Conservation (phyloP, 2,797 vertebrate genomes). For the Tadarida brasiliensis region DNA sequence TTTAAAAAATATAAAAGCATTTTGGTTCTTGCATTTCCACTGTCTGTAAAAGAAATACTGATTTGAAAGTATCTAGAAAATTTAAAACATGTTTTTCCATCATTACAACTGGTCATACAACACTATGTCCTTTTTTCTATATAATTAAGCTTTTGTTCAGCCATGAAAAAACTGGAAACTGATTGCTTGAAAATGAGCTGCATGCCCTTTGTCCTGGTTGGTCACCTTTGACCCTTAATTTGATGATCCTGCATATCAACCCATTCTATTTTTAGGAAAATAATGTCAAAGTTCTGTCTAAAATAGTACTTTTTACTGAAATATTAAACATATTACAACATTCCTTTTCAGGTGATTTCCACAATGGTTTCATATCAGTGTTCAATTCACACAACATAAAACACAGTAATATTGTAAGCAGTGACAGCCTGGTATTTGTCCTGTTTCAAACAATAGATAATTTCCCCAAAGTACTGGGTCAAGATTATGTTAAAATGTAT, state of each 20-base stretch:
- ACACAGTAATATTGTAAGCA: neutral
- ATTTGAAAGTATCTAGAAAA: slow-evolving; percentile 67
- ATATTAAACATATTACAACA: slow-evolving; percentile 51
- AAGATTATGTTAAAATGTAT: slow-evolving; percentile 44
- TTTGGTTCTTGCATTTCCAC: neutral
- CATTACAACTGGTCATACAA: slow-evolving; percentile 76
- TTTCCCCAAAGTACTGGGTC: slow-evolving; percentile 37
- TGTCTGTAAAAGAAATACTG: neutral
- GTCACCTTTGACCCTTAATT: slow-evolving; percentile 91
- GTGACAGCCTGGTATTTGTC: slow-evolving; percentile 3
- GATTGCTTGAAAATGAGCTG: slow-evolving; percentile 89
- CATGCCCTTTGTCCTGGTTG: slow-evolving; percentile 88
- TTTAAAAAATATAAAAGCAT: slow-evolving; percentile 48
- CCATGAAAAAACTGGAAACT: slow-evolving; percentile 86
- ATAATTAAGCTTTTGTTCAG: slow-evolving; percentile 90
- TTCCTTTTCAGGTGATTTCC: slow-evolving; percentile 65
- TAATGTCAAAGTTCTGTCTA: slow-evolving; percentile 81
- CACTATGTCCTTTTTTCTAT: slow-evolving; percentile 81
- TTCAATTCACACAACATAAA: neutral
- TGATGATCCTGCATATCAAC: slow-evolving; percentile 88
- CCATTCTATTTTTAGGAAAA: slow-evolving; percentile 88
- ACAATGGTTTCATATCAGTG: slow-evolving; percentile 25
- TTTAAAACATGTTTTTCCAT: slow-evolving; percentile 63
- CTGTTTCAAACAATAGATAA: slow-evolving; percentile 67
- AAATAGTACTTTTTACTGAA: slow-evolving; percentile 68